Evolutionary conservation across 2,797 vertebrate species (phyloP).

Genomic region (Myiotriccus ornatus): DNA sequence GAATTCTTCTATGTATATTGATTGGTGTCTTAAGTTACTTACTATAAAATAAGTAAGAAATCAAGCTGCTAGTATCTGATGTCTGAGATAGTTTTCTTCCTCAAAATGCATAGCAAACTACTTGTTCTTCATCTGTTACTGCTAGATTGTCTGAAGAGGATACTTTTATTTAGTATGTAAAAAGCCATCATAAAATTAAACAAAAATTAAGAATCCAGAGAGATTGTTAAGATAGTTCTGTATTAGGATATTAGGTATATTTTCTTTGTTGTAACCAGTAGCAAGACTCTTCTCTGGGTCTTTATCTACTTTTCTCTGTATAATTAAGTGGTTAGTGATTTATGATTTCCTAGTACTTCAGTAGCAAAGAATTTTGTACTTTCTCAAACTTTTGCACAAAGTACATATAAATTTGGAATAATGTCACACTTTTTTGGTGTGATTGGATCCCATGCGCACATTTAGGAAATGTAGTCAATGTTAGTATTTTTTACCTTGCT

Average conservation of each 20-base stretch:
- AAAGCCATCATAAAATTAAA: not conserved
- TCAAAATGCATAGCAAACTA: not conserved
- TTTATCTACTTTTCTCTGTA: not conserved
- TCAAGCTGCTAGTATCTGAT: not conserved
- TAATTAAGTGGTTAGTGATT: not conserved
- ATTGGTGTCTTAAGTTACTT: not conserved
- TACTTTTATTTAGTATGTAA: not conserved
- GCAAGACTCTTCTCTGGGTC: not conserved
- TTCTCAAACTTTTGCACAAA: conserved; percentile 5
- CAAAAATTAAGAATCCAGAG: not conserved
- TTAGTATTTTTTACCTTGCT: not conserved
- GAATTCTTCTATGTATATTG: not conserved
- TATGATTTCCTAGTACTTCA: not conserved
- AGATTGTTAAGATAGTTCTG: not conserved
- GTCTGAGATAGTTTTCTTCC: not conserved
- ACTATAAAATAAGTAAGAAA: not conserved
- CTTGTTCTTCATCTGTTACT: not conserved
- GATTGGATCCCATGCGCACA: not conserved
- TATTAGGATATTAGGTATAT: not conserved
- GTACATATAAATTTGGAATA: not conserved
- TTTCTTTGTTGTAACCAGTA: not conserved
- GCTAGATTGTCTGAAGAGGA: not conserved
- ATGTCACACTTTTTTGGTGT: not conserved
- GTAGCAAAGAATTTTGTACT: not conserved
- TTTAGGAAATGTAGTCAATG: not conserved